Conservation (phyloP, 2,888 invertebrate genomes). For the Caenorhabditis sp. region DNA sequence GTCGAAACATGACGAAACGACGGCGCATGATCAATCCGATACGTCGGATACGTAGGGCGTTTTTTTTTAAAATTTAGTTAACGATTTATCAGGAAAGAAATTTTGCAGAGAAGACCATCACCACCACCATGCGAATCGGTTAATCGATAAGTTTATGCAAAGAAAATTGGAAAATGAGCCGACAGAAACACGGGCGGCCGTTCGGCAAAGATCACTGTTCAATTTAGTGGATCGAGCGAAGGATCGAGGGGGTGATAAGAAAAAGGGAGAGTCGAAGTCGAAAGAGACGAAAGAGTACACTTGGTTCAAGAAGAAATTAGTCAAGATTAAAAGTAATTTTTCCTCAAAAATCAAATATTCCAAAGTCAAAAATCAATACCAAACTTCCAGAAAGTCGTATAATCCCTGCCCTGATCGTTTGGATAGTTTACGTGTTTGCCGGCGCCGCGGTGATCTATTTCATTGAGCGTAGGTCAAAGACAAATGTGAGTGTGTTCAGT, state of each 20-base stretch:
- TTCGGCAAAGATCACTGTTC: conserved; percentile 30
- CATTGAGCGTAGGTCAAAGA: conserved; percentile 13
- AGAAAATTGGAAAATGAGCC: conserved; percentile 23
- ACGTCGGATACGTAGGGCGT: no score
- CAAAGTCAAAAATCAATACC: background rate
- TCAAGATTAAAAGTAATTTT: conserved; percentile 18
- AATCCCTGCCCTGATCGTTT: conserved; percentile 12
- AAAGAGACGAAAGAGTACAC: no score
- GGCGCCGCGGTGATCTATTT: conserved; percentile 25
- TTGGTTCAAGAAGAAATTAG: conserved; percentile 3
- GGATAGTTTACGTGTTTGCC: background rate
- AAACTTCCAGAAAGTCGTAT: conserved; percentile 28
- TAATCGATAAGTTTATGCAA: conserved; percentile 40
- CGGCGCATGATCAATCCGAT: no score
- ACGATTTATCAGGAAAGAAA: no score
- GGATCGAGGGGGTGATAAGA: background rate
- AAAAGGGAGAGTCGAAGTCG: background rate
- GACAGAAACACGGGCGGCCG: conserved; percentile 21
- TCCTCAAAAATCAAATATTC: background rate
- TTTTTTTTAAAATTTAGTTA: no score
- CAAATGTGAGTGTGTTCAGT: background rate
- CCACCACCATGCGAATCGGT: conserved; percentile 12
- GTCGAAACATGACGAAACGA: no score
- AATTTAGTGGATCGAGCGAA: conserved; percentile 12
- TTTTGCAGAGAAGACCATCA: conserved; percentile 11